phyloP scores from a whole-genome alignment of 2,888 invertebrate species.

The Aethes cnicana region DNA sequence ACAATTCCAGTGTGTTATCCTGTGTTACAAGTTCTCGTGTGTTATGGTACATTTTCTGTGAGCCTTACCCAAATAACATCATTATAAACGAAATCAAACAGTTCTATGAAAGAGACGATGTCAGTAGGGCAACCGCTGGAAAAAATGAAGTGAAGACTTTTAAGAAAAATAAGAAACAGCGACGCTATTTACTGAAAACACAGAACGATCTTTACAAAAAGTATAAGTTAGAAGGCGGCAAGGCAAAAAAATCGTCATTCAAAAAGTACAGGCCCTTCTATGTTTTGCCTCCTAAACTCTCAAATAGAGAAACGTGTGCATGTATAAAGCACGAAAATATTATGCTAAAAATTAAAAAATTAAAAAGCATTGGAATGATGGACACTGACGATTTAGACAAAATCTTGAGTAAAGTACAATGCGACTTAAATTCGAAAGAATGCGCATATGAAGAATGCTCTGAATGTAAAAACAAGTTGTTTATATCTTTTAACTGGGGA shows the following conservation, averaged over 20 bases:
- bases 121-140: conserved; percentile 32
- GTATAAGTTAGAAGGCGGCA: conserved; percentile 34
- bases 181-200: conserved; percentile 32
- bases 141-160: conserved; percentile 35
- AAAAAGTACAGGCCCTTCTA: conserved; percentile 36
- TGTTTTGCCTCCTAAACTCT: conserved; percentile 34
- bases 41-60: too few species aligned
- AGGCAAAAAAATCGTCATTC: conserved; percentile 34
- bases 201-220: conserved; percentile 34
- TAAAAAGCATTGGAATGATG: neutral
- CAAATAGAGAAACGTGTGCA: conserved; percentile 33
- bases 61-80: too few species aligned
- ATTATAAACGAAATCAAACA: conserved; percentile 16
- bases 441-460: neutral
- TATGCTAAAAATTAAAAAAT: neutral
- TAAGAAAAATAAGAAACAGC: conserved; percentile 34
- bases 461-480: neutral
- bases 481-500: neutral
- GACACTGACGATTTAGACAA: neutral
- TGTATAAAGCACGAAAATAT: conserved; percentile 36
- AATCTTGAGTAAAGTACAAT: neutral
- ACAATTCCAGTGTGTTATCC: too few species aligned
- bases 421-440: neutral
- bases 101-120: conserved; percentile 32
- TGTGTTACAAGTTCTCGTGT: too few species aligned